Conservation (phyloP, 2,888 invertebrate species). For the Seira ritae region DNA sequence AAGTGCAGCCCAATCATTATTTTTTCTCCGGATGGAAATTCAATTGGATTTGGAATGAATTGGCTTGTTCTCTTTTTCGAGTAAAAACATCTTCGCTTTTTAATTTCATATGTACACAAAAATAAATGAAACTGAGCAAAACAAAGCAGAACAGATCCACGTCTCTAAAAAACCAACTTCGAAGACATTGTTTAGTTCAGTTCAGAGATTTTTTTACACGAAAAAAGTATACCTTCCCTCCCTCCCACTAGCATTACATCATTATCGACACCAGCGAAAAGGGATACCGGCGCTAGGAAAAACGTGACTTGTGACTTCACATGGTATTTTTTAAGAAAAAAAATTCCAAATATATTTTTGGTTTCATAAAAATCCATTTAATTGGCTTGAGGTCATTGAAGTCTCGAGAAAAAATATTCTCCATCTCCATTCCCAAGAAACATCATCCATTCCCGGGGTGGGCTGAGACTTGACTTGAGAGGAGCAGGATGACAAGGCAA, state of each 20-base stretch:
- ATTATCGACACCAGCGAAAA: slow-evolving; percentile 7
- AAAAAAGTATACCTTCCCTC: slow-evolving; percentile 34
- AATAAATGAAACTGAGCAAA: background rate
- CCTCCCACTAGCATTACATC: slow-evolving; percentile 40
- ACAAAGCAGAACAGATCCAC: no score
- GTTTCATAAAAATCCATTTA: background rate
- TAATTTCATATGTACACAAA: background rate
- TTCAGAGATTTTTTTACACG: no score
- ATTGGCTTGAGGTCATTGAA: slow-evolving; percentile 13
- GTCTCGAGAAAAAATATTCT: slow-evolving; percentile 33
- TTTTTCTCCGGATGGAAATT: background rate
- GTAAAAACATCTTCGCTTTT: background rate
- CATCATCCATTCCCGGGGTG: slow-evolving; percentile 33
- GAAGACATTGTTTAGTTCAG: no score
- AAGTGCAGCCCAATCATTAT: background rate
- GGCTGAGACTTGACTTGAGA: slow-evolving; percentile 32
- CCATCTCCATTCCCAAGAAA: background rate
- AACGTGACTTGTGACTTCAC: slow-evolving; percentile 36
- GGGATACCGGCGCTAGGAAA: slow-evolving; percentile 25
- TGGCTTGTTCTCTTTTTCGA: no score
- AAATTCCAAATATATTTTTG: no score
- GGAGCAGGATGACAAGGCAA: background rate
- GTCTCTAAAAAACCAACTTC: no score
- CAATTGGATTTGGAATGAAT: background rate
- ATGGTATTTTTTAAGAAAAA: no score